phyloP scores from a whole-genome alignment of 2,888 invertebrate species.

The Lydus trimaculatus region DNA sequence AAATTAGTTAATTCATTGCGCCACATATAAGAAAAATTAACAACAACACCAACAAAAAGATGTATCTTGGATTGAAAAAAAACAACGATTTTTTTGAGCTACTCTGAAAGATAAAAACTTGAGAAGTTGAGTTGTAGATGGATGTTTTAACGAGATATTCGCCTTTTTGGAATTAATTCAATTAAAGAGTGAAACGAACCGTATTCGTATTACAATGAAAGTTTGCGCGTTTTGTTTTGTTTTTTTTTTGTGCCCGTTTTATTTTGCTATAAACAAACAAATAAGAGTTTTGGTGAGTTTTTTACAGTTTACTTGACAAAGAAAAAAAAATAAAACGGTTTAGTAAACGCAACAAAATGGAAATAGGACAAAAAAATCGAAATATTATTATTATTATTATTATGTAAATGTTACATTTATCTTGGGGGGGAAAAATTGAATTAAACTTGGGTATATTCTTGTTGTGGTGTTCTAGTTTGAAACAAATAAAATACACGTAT shows the following conservation, averaged over 20 bases:
- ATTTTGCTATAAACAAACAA: background rate
- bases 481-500: background rate
- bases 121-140: background rate
- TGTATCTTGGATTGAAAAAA: no score
- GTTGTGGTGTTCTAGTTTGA: background rate
- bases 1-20: no score
- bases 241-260: background rate
- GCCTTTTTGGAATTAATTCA: background rate
- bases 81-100: no score
- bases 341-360: background rate
- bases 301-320: background rate
- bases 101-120: constrained; percentile 1
- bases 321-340: background rate
- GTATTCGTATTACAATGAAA: background rate
- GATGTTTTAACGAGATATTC: background rate
- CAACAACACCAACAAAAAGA: no score
- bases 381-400: no score
- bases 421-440: background rate
- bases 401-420: background rate
- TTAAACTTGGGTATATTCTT: background rate
- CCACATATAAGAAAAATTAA: no score
- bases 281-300: background rate
- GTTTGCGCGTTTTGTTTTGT: background rate
- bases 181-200: background rate
- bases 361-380: background rate